phyloP scores from a whole-genome alignment of 2,113 vertebrate species.

The Apodemus speciosus region DNA sequence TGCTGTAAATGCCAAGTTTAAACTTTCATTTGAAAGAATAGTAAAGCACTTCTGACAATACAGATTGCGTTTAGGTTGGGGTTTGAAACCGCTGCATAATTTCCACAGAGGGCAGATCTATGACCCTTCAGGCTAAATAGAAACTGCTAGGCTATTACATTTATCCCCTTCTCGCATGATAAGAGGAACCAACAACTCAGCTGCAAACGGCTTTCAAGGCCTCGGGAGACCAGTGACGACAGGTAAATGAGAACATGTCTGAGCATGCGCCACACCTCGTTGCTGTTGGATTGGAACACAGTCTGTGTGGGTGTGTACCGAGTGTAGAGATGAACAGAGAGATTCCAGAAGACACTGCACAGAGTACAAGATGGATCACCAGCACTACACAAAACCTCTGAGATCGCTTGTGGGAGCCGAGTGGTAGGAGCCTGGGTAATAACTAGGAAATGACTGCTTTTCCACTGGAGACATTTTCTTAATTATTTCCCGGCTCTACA shows the following conservation, averaged over 20 bases:
- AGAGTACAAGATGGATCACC: slow-evolving; percentile 66
- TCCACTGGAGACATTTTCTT: slow-evolving; percentile 76
- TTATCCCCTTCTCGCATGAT: neutral
- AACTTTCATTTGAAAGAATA: slow-evolving; percentile 74
- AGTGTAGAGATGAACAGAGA: slow-evolving; percentile 68
- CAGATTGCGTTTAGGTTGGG: slow-evolving; percentile 58
- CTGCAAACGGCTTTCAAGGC: slow-evolving; percentile 66
- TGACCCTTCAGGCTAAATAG: slow-evolving; percentile 73
- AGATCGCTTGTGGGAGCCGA: slow-evolving; percentile 63
- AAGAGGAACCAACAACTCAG: slow-evolving; percentile 41
- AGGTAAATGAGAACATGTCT: slow-evolving; percentile 73
- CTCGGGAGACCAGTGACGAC: slow-evolving; percentile 63
- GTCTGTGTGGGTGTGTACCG: slow-evolving; percentile 65
- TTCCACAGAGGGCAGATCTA: slow-evolving; percentile 55
- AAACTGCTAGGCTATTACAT: slow-evolving; percentile 61
- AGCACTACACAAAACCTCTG: slow-evolving; percentile 49
- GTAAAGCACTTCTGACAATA: slow-evolving; percentile 70
- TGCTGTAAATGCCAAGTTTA: slow-evolving; percentile 75
- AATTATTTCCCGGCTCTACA: slow-evolving; percentile 70
- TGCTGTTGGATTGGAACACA: slow-evolving; percentile 58
- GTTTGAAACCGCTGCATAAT: slow-evolving; percentile 69
- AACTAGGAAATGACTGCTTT: slow-evolving; percentile 78
- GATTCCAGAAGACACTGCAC: slow-evolving; percentile 63
- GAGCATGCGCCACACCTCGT: slow-evolving; percentile 60
- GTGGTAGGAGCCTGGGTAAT: slow-evolving; percentile 58